Percentiles rank a stretch among this genome's conserved stretches.
phyloP scores from a whole-genome alignment of 2,113 vertebrate genomes.

The Pachycephala philippinensis region DNA sequence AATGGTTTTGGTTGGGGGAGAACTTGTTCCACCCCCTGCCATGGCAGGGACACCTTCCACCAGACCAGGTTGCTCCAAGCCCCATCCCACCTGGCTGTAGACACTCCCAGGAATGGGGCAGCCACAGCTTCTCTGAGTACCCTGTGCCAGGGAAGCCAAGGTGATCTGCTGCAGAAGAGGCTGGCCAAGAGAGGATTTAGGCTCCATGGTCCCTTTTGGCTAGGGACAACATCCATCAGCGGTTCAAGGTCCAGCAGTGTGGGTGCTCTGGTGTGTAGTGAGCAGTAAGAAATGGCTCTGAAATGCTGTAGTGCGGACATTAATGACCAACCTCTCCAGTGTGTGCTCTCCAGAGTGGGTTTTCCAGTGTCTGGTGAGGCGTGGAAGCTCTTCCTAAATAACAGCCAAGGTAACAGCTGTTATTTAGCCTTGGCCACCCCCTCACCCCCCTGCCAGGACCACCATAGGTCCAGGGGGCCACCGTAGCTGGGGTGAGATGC shows the following conservation, averaged over 20 bases:
- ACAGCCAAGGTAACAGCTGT: background rate
- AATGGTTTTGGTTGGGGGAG: background rate
- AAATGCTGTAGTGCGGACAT: background rate
- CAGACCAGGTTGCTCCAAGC: background rate
- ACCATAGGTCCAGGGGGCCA: accelerated
- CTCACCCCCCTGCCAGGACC: background rate
- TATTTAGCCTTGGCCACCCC: background rate
- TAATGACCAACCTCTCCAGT: background rate
- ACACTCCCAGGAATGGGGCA: background rate
- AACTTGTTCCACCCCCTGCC: background rate
- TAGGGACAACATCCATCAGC: background rate
- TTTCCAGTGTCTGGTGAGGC: background rate
- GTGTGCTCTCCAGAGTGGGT: background rate
- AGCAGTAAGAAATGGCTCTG: background rate
- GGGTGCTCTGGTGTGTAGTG: background rate
- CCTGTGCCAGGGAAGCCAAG: background rate
- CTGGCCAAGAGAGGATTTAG: background rate
- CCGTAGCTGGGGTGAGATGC: background rate
- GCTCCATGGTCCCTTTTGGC: background rate
- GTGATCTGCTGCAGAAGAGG: background rate
- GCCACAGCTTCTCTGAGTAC: background rate
- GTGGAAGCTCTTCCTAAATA: background rate
- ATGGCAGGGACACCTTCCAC: background rate
- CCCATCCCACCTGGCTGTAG: accelerated
- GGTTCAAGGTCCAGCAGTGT: background rate